Evolutionary conservation across 1,140 invertebrate species (phyloP), one percentile per base, ranked within the genome.

Genomic region (Nebria ingens): DNA sequence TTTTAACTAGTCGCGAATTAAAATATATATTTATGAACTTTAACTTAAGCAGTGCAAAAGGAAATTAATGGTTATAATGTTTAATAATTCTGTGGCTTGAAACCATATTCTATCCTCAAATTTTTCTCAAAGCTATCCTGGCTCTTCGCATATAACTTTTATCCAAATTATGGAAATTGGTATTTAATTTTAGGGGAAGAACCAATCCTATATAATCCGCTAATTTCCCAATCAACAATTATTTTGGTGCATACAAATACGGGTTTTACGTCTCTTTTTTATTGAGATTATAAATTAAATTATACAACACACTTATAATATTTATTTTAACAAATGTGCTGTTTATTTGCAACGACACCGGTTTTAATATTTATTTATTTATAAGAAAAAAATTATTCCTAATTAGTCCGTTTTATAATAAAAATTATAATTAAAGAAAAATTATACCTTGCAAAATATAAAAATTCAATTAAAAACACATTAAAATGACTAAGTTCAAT

Each of bases 51-150:
- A 29, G 13, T 13, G 13, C 4, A 29, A 29, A 29, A 29, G 13
- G 13, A 29, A 4, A 6, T 29, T 29, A 29, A 29, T 29, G 4
- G 13, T 29, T 6, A 6, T 29, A 6, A 29, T 6, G 25, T 53
- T 34, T 21, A 34, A 34, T 56, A 40, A 60, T 22, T 61, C 58
- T 86, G 86, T 9, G 87, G 86, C 61, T 86, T 87, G 57, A 90
- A 89, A 0, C 85, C 87, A 62, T 90, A 89, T 58, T 90, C 87
- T 62, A 89, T 77, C 58, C 82, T 82, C 0, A 86, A 73, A 57
- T 81, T 83, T 58, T 79, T 78, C 1, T 79, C 79, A 53, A 70
- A 76, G 38, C 81, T 75, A 25, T 76, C 12, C 74, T 67, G 1
- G 68, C 66, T 49, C 70, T 70, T 19, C 57, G 38, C 1, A 19